Evolutionary conservation across 2,797 vertebrate genomes (phyloP).

Genomic region (Margarornis squamiger): DNA sequence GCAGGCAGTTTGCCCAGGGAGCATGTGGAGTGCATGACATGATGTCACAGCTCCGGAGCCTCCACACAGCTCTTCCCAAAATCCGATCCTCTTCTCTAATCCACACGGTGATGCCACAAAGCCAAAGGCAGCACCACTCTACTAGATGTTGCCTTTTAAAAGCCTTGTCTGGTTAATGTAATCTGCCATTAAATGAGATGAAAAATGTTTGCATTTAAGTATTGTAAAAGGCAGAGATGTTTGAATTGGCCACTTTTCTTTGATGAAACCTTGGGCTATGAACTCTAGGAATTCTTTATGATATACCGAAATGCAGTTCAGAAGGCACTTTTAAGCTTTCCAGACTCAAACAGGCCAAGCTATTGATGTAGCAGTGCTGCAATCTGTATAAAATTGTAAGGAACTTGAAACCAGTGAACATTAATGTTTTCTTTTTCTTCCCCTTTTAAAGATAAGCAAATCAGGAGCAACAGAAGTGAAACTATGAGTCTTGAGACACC

Average conservation of each 20-base stretch:
- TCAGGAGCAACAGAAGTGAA: conserved; percentile 47
- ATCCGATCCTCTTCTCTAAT: background rate
- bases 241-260: background rate
- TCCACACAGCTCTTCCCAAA: background rate
- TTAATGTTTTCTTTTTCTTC: conserved; percentile 2
- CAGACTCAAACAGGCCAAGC: background rate
- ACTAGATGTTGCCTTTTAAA: background rate
- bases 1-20: background rate
- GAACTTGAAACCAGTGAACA: background rate
- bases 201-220: background rate
- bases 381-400: background rate
- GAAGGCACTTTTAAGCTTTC: background rate
- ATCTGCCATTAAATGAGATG: background rate
- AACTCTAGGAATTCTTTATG: background rate
- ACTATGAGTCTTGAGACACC: background rate
- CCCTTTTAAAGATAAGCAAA: conserved; percentile 24
- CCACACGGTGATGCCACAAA: background rate
- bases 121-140: background rate
- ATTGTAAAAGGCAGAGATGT: background rate
- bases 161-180: background rate
- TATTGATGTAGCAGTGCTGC: background rate
- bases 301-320: background rate
- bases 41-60: background rate
- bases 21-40: background rate
- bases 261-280: background rate